These are phyloP conservation scores for Lerista edwardsae DNA, from an alignment of 2,797 vertebrate genomes.

Conservation along the genomic window DNA sequence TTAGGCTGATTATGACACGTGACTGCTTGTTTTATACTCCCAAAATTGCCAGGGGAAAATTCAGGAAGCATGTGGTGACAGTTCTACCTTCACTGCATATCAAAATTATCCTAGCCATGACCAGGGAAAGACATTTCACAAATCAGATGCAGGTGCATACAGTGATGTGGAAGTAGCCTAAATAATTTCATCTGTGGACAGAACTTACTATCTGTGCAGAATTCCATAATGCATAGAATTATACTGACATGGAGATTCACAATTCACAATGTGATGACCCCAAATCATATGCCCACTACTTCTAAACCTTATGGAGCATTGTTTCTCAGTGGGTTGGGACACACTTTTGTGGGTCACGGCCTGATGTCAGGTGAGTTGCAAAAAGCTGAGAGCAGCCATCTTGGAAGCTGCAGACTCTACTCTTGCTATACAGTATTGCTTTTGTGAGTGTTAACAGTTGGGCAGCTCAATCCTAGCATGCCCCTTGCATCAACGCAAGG, in stretches of 20 bases:
- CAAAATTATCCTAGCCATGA: not conserved
- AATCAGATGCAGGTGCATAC: not conserved
- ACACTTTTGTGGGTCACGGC: too few relatives aligned
- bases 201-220: not conserved
- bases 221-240: not conserved
- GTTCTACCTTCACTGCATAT: not conserved
- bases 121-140: not conserved
- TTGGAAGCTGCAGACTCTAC: too few relatives aligned
- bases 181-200: not conserved
- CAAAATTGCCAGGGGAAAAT: not conserved
- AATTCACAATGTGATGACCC: too few relatives aligned
- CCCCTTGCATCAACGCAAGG: too few relatives aligned
- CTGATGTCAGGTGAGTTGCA: too few relatives aligned
- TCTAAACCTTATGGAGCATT: not conserved
- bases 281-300: not conserved
- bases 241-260: too few relatives aligned
- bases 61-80: conserved; percentile 14
- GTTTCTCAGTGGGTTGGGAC: too few relatives aligned
- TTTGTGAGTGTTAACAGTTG: too few relatives aligned
- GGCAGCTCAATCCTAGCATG: too few relatives aligned
- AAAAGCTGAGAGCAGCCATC: too few relatives aligned
- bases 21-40: not conserved
- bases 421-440: too few relatives aligned
- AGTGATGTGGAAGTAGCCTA: not conserved
- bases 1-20: not conserved